Percentiles rank a stretch among this genome's conserved stretches.
Evolutionary conservation across 2,113 vertebrate species (phyloP).

Genomic region (Sturnus vulgaris): DNA sequence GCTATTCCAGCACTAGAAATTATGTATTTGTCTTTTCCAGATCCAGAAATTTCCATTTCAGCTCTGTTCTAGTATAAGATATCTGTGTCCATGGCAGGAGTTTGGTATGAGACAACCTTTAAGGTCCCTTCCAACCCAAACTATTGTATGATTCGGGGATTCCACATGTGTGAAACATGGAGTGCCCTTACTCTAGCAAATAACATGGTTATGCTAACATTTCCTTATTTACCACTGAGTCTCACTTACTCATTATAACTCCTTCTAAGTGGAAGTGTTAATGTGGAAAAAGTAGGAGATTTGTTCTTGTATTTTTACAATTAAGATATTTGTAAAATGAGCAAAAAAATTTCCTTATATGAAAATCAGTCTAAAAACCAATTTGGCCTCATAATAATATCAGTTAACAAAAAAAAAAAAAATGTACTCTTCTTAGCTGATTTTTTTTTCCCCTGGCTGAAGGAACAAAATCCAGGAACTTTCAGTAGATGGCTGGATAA

Average conservation of each 20-base stretch:
- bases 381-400: not conserved
- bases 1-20: not conserved
- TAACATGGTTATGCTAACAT: not conserved
- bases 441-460: accelerated
- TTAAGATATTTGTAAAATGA: not conserved
- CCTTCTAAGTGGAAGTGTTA: not conserved
- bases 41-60: not conserved
- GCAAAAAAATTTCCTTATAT: not conserved
- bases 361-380: not conserved
- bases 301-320: not conserved
- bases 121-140: not conserved
- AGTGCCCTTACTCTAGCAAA: not conserved
- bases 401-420: not conserved
- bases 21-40: not conserved
- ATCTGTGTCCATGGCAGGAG: too few relatives aligned
- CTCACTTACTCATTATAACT: not conserved
- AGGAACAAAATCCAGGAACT: not conserved
- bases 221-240: not conserved
- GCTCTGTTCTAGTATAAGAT: not conserved
- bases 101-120: accelerated
- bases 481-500: not conserved
- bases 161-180: not conserved
- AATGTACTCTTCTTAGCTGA: not conserved
- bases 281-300: not conserved
- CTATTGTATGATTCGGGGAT: too few relatives aligned